Conservation (phyloP, 2,113 vertebrate genomes). For the Malurus cyaneus region DNA sequence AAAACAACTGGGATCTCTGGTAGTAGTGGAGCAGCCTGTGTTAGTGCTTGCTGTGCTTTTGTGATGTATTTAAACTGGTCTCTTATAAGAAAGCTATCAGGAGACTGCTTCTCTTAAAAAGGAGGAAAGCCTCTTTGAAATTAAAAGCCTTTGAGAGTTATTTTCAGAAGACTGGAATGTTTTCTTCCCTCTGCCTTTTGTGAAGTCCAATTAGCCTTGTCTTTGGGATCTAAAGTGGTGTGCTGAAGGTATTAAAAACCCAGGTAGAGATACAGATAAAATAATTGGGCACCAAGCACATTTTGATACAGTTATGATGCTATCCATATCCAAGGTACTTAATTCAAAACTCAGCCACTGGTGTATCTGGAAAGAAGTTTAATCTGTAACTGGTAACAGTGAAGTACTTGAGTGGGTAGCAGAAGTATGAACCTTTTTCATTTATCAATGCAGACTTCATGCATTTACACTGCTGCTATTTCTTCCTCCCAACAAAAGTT, state of each 20-base stretch:
- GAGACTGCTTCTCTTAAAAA: background rate
- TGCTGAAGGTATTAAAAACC: background rate
- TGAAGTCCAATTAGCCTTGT: background rate
- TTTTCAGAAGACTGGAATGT: background rate
- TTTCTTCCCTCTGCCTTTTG: background rate
- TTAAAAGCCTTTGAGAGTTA: background rate
- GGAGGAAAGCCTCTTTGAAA: background rate
- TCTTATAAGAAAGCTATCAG: background rate
- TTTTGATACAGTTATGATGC: background rate
- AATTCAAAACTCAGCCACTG: background rate
- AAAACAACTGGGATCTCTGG: background rate
- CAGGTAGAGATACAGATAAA: background rate
- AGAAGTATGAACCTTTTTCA: background rate
- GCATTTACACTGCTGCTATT: background rate
- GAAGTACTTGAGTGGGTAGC: background rate
- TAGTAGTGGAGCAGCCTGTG: background rate
- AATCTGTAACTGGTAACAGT: background rate
- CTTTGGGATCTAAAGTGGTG: background rate
- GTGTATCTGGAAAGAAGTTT: background rate
- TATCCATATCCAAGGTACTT: background rate
- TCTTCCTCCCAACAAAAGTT: background rate
- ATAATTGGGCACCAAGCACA: background rate
- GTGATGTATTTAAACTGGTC: background rate
- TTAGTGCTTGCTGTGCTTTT: background rate
- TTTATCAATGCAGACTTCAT: background rate